A percentile compares a stretch with the other conserved stretches of the same genome.
Evolutionary conservation across 2,888 invertebrate genomes (phyloP).

Genomic region (Ethmia dodecea): DNA sequence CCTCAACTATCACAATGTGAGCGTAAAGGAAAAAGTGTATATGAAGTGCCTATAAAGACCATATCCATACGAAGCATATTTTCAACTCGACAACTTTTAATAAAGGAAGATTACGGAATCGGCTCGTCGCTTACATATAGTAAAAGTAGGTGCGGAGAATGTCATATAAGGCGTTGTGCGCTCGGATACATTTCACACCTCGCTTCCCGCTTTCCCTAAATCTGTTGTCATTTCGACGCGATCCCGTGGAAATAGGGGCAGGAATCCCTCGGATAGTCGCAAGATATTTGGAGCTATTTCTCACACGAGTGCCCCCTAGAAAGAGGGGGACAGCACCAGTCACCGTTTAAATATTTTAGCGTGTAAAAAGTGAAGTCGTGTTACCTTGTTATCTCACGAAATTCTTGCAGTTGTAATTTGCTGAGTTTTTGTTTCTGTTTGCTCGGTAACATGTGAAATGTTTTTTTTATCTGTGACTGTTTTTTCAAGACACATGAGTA

Average conservation of each 20-base stretch:
- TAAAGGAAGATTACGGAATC: conserved; percentile 63
- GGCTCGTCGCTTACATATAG: conserved; percentile 59
- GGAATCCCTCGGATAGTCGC: conserved; percentile 65
- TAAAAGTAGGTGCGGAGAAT: conserved; percentile 59
- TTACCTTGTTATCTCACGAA: conserved; percentile 46
- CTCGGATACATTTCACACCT: conserved; percentile 73
- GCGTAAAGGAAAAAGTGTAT: too few relatives aligned
- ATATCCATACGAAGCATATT: neutral
- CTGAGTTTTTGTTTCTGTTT: too few relatives aligned
- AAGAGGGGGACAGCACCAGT: conserved; percentile 18
- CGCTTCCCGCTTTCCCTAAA: conserved; percentile 73
- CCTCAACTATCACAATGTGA: too few relatives aligned
- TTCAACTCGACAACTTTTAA: conserved; percentile 57
- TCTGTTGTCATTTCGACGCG: conserved; percentile 73
- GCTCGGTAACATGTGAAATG: too few relatives aligned
- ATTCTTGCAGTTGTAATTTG: too few relatives aligned
- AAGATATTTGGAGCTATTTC: conserved; percentile 68
- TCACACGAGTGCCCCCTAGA: conserved; percentile 48
- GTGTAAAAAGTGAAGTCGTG: conserved; percentile 59
- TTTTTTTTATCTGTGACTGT: too few relatives aligned
- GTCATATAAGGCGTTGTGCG: conserved; percentile 67
- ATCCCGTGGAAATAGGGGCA: conserved; percentile 68
- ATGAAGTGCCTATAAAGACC: neutral
- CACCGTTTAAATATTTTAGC: conserved; percentile 65
- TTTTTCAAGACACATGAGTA: too few relatives aligned